Conservation (phyloP, 2,113 vertebrate species). For the Pungitius pungitius region DNA sequence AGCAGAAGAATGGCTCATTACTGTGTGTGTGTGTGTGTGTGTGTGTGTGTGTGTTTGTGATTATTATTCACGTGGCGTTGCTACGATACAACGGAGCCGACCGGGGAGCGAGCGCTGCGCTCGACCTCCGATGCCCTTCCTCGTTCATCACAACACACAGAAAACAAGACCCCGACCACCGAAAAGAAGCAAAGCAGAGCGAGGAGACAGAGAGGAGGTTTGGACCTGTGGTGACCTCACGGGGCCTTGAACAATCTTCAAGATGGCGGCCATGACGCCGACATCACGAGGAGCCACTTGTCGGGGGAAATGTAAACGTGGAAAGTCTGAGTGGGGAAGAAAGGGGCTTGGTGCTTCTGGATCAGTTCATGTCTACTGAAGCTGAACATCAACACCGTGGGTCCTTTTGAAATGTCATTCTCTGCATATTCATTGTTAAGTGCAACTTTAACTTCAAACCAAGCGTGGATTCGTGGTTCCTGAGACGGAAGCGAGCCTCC, state of each 20-base stretch:
- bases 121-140: constrained; percentile 78
- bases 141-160: constrained; percentile 74
- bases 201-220: too few relatives aligned
- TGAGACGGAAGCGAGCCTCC: constrained; percentile 37
- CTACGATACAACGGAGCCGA: constrained; percentile 75
- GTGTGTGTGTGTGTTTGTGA: constrained; percentile 56
- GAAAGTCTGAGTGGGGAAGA: not conserved
- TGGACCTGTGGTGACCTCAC: too few relatives aligned
- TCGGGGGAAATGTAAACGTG: not conserved
- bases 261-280: not conserved
- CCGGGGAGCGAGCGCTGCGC: constrained; percentile 70
- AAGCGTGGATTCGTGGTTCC: not conserved
- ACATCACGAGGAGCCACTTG: not conserved
- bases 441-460: too few relatives aligned
- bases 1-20: constrained; percentile 70
- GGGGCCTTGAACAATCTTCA: too few relatives aligned
- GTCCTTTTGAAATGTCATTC: not conserved
- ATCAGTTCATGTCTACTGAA: too few relatives aligned
- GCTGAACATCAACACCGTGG: constrained; percentile 10
- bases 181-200: constrained; percentile 43
- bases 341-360: too few relatives aligned
- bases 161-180: constrained; percentile 57
- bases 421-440: constrained; percentile 4
- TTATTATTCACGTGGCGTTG: constrained; percentile 80
- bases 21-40: constrained; percentile 34